Conservation (phyloP, 2,797 vertebrate species). For the Clarias pachynema region DNA sequence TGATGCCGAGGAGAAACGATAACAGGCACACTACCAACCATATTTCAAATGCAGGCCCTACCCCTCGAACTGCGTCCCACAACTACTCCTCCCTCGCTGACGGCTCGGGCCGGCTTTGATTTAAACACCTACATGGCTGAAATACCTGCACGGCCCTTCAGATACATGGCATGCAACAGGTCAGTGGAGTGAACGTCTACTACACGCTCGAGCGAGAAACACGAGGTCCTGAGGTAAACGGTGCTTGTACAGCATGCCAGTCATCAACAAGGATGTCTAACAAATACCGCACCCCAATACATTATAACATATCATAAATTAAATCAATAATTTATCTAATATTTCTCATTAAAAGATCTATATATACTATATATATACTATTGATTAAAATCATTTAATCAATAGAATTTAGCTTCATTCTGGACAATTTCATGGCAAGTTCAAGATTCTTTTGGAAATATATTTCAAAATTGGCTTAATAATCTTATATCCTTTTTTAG, state of each 20-base stretch:
- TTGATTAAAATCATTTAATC: too few relatives aligned
- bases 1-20: conserved; percentile 75
- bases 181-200: conserved; percentile 69
- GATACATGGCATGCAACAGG: conserved; percentile 68
- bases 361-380: not conserved
- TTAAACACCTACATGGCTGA: conserved; percentile 72
- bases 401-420: not conserved
- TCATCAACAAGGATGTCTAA: conserved; percentile 2
- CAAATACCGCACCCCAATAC: not conserved
- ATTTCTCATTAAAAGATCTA: not conserved
- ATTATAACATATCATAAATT: not conserved
- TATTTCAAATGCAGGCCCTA: conserved; percentile 68
- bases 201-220: conserved; percentile 62
- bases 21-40: conserved; percentile 74
- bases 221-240: conserved; percentile 37
- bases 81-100: conserved; percentile 57
- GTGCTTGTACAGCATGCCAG: not conserved
- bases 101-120: conserved; percentile 65
- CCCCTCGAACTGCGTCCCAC: conserved; percentile 55
- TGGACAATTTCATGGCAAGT: not conserved
- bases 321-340: not conserved
- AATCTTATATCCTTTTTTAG: not conserved
- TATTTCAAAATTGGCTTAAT: not conserved
- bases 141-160: conserved; percentile 66
- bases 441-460: not conserved